phyloP scores from a whole-genome alignment of 2,113 vertebrate genomes.

The Rhabdomys dilectus region DNA sequence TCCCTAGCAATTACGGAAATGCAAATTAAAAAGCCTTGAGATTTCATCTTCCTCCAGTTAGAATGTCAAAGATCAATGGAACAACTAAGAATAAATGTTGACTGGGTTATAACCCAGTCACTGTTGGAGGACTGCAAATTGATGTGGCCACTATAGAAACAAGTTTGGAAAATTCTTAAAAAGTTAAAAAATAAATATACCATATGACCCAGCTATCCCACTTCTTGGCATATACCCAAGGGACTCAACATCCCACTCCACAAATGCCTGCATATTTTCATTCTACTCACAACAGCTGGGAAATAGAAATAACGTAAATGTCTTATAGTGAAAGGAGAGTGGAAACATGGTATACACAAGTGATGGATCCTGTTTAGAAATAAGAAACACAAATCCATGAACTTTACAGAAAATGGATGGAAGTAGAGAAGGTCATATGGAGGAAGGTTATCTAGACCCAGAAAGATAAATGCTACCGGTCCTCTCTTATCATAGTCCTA shows the following conservation, averaged over 20 bases:
- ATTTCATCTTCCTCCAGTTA: background rate
- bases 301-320: background rate
- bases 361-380: background rate
- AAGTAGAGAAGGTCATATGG: background rate
- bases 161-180: background rate
- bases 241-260: background rate
- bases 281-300: background rate
- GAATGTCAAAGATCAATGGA: background rate
- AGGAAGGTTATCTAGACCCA: background rate
- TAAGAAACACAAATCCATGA: background rate
- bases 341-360: background rate
- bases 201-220: background rate
- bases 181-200: background rate
- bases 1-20: background rate
- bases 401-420: background rate
- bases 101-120: background rate
- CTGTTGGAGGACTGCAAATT: background rate
- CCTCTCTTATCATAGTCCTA: background rate
- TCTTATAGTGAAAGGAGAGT: background rate
- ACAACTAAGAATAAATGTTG: background rate
- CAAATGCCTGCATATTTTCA: too few species aligned
- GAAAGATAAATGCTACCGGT: background rate
- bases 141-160: background rate
- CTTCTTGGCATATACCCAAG: background rate
- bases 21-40: background rate